phyloP scores from a whole-genome alignment of 2,113 vertebrate species.

The Puma concolor region DNA sequence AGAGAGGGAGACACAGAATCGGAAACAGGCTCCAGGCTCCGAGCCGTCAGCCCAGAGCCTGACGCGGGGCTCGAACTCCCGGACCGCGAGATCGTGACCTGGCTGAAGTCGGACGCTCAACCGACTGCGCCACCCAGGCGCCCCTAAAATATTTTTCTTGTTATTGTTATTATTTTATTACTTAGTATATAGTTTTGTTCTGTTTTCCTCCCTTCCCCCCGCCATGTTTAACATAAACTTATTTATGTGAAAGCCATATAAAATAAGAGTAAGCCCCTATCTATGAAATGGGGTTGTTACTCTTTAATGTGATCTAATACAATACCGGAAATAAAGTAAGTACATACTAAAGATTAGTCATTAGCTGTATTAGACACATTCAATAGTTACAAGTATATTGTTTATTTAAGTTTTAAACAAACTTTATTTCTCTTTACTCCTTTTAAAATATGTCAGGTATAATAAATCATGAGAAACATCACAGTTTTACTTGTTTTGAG shows the following conservation, averaged over 20 bases:
- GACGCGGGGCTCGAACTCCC: too few species aligned
- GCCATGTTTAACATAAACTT: neutral
- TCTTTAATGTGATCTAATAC: neutral
- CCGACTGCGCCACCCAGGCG: too few species aligned
- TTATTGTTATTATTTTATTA: neutral
- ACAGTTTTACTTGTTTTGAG: neutral
- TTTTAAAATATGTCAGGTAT: neutral
- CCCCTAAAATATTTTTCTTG: neutral
- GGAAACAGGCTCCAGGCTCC: too few species aligned
- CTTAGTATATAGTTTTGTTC: neutral
- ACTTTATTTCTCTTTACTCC: neutral
- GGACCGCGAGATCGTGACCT: too few species aligned
- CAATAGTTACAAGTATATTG: neutral
- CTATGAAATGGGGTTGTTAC: neutral
- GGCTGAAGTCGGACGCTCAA: too few species aligned
- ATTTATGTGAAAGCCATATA: neutral
- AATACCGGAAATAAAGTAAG: neutral
- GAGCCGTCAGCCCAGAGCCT: too few species aligned
- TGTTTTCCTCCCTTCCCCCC: neutral
- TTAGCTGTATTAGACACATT: neutral
- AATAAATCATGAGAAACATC: neutral
- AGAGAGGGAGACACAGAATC: too few species aligned
- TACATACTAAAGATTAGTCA: neutral
- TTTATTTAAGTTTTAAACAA: neutral
- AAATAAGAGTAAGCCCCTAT: neutral